Conservation (phyloP, 2,888 invertebrate species). For the Lepetodrilus schrolli region DNA sequence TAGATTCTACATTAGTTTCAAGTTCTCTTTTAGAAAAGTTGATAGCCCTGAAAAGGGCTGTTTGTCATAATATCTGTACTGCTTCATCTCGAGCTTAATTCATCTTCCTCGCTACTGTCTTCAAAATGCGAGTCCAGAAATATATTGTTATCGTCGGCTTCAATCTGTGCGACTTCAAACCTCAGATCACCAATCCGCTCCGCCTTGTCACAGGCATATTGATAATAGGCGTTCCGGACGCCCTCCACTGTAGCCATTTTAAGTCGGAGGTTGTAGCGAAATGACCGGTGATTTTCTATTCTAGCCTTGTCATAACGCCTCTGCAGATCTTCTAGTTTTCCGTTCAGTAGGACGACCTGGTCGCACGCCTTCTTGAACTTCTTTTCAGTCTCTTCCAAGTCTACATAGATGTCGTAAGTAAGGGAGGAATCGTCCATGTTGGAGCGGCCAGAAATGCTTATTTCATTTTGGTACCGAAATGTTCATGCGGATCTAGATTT, state of each 20-base stretch:
- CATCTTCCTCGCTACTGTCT: not conserved
- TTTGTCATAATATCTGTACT: not conserved
- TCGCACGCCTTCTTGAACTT: slow-evolving; percentile 12
- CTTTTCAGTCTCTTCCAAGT: not conserved
- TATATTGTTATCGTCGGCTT: not conserved
- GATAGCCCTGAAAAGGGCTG: slow-evolving; percentile 2
- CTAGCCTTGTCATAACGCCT: not conserved
- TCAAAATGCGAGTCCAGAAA: not conserved
- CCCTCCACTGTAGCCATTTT: not conserved
- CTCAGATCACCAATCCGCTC: not conserved
- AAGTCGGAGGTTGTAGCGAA: slow-evolving; percentile 11
- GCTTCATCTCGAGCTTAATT: not conserved
- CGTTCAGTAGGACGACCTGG: slow-evolving; percentile 2
- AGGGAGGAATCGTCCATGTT: too few species aligned
- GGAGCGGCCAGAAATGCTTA: too few species aligned
- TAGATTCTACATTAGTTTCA: too few species aligned
- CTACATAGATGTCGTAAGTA: too few species aligned
- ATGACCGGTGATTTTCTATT: not conserved
- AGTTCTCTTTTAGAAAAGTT: not conserved
- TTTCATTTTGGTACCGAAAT: too few species aligned
- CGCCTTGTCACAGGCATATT: slow-evolving; percentile 19
- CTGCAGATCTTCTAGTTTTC: slow-evolving; percentile 14
- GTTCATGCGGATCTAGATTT: too few species aligned
- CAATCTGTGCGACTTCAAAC: not conserved
- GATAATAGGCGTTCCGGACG: not conserved